phyloP scores from a whole-genome alignment of 1,140 invertebrate genomes.

The Hyphantria cunea region DNA sequence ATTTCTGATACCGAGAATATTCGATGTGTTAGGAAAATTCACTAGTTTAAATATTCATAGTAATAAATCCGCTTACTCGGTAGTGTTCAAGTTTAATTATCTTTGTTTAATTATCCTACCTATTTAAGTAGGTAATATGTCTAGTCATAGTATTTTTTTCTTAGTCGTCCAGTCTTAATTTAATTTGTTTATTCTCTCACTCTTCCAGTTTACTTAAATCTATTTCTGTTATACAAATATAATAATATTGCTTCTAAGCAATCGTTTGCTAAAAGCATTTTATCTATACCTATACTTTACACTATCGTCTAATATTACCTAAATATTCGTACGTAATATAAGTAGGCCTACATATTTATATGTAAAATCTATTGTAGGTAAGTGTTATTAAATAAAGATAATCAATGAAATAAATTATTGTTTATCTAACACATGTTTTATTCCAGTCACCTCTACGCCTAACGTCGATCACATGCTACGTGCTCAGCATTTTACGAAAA shows the following conservation, averaged over 20 bases:
- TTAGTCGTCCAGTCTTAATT: slow-evolving; percentile 11
- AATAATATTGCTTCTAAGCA: background rate
- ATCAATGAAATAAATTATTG: slow-evolving; percentile 49
- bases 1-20: background rate
- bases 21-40: background rate
- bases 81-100: slow-evolving; percentile 7
- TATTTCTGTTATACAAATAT: background rate
- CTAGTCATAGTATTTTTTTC: slow-evolving; percentile 20
- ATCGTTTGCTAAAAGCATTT: background rate
- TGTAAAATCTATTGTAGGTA: slow-evolving; percentile 34
- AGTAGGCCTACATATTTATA: too few relatives aligned
- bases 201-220: background rate
- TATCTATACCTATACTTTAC: background rate
- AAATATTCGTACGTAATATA: too few relatives aligned
- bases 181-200: slow-evolving; percentile 2
- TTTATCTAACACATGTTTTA: slow-evolving; percentile 39
- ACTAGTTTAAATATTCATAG: slow-evolving; percentile 1
- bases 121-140: slow-evolving; percentile 12
- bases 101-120: slow-evolving; percentile 4
- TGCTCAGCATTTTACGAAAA: background rate
- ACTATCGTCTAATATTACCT: too few relatives aligned
- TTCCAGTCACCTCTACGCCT: slow-evolving; percentile 3
- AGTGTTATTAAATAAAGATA: slow-evolving; percentile 42
- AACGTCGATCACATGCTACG: background rate
- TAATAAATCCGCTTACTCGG: slow-evolving; percentile 4